These are phyloP conservation scores for Aethes cnicana DNA, from an alignment of 2,888 invertebrate genomes.

Conservation along the genomic window DNA sequence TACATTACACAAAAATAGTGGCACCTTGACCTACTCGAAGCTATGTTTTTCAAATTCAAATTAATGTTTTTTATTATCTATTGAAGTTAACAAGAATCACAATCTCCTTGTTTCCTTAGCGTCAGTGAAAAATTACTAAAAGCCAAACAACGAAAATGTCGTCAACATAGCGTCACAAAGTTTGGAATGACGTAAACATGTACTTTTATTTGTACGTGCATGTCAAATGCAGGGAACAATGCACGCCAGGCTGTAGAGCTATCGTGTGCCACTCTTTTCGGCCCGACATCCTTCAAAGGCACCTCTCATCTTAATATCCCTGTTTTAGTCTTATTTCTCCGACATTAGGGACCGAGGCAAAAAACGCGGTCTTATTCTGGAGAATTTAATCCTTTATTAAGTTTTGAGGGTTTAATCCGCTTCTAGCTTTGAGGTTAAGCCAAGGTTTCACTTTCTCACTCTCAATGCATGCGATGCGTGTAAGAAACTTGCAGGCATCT, in stretches of 20 bases:
- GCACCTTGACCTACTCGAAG: not conserved
- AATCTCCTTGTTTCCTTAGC: too few relatives aligned
- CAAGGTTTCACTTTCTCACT: too few relatives aligned
- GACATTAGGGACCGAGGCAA: constrained; percentile 62
- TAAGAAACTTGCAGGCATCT: too few relatives aligned
- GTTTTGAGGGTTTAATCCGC: not conserved
- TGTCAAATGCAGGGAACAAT: constrained; percentile 29
- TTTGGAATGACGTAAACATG: constrained; percentile 17
- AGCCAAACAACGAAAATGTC: not conserved
- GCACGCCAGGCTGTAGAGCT: constrained; percentile 51
- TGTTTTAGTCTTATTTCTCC: constrained; percentile 77
- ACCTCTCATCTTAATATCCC: constrained; percentile 76
- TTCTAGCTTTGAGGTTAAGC: too few relatives aligned
- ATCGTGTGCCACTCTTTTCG: constrained; percentile 67
- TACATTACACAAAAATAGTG: too few relatives aligned
- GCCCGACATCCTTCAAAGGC: constrained; percentile 68
- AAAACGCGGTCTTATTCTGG: constrained; percentile 45
- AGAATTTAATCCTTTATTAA: not conserved
- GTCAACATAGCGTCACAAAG: constrained; percentile 3
- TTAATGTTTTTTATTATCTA: not conserved
- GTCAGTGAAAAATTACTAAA: not conserved
- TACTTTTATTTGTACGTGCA: constrained; percentile 22
- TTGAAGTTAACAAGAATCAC: too few relatives aligned
- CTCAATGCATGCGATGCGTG: too few relatives aligned
- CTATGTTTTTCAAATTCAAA: not conserved